Evolutionary conservation across 2,113 vertebrate genomes (phyloP).

Genomic region (Menidia beryllina): DNA sequence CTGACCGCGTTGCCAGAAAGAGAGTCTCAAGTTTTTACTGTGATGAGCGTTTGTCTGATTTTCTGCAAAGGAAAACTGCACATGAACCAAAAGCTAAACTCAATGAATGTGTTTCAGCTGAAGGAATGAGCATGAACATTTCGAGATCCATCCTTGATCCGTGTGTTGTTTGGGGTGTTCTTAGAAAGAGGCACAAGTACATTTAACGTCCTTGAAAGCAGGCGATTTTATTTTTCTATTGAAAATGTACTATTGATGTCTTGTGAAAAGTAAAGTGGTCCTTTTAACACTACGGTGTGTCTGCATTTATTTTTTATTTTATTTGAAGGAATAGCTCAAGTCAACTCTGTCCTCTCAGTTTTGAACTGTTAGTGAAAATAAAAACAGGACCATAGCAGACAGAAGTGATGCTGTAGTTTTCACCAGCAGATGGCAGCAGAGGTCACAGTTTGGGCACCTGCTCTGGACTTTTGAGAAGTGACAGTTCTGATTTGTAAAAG

Average conservation of each 20-base stretch:
- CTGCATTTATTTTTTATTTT: background rate
- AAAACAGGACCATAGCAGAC: too few species aligned
- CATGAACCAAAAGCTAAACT: slow-evolving; percentile 66
- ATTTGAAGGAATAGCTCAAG: background rate
- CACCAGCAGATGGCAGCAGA: slow-evolving; percentile 44
- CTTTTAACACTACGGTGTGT: slow-evolving; percentile 71
- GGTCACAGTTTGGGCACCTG: background rate
- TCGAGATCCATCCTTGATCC: slow-evolving; percentile 57
- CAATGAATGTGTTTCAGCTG: slow-evolving; percentile 62
- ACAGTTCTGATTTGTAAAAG: too few species aligned
- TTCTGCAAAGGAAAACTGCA: slow-evolving; percentile 33
- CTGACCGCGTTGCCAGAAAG: slow-evolving; percentile 22
- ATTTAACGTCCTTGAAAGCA: slow-evolving; percentile 64
- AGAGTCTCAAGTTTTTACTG: slow-evolving; percentile 41
- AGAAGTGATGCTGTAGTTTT: background rate
- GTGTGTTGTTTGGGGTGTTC: slow-evolving; percentile 42
- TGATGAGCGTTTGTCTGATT: slow-evolving; percentile 32
- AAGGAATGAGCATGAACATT: slow-evolving; percentile 44
- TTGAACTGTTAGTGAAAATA: too few species aligned
- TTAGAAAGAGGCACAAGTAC: slow-evolving; percentile 49
- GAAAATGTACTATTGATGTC: slow-evolving; percentile 74
- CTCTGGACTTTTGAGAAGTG: too few species aligned
- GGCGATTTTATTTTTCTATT: slow-evolving; percentile 83
- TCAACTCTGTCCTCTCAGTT: background rate
- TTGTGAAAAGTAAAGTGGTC: slow-evolving; percentile 79